These are phyloP conservation scores for Phyllotreta cruciferae DNA, from an alignment of 2,888 invertebrate genomes.

Conservation along the genomic window DNA sequence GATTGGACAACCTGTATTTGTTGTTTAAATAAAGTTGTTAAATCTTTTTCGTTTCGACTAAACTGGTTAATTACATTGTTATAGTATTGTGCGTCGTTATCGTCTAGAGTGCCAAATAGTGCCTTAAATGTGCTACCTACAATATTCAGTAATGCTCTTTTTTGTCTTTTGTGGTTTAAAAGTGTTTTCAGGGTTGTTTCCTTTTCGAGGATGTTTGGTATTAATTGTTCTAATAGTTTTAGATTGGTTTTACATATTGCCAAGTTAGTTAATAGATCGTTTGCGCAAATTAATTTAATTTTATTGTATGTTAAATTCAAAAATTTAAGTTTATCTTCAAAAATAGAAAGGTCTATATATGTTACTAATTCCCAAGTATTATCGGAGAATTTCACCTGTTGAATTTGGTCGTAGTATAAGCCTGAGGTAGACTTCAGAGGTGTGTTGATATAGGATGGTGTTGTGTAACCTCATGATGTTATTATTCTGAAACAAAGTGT, in stretches of 20 bases:
- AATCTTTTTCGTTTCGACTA: no score
- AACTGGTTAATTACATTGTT: no score
- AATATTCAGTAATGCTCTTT: slow-evolving; percentile 7
- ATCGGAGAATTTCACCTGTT: not conserved
- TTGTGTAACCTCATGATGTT: no score
- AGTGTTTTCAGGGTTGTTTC: no score
- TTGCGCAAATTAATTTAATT: slow-evolving; percentile 3
- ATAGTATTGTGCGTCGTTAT: no score
- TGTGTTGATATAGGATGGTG: slow-evolving; percentile 6
- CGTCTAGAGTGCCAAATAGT: slow-evolving; percentile 4
- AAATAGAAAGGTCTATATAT: no score
- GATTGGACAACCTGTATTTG: slow-evolving; percentile 9
- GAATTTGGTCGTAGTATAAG: slow-evolving; percentile 2
- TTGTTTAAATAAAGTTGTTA: no score
- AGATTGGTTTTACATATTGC: slow-evolving; percentile 4
- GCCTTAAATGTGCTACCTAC: slow-evolving; percentile 11
- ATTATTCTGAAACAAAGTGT: no score
- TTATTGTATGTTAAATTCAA: not conserved
- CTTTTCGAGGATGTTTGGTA: not conserved
- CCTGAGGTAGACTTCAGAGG: not conserved
- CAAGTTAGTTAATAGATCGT: not conserved
- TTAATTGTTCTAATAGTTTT: slow-evolving; percentile 4
- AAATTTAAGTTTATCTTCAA: slow-evolving; percentile 2
- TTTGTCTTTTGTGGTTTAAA: no score
- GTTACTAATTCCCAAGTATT: slow-evolving; percentile 3